Evolutionary conservation across 2,113 vertebrate species (phyloP).

Genomic region (Nesoenas mayeri): DNA sequence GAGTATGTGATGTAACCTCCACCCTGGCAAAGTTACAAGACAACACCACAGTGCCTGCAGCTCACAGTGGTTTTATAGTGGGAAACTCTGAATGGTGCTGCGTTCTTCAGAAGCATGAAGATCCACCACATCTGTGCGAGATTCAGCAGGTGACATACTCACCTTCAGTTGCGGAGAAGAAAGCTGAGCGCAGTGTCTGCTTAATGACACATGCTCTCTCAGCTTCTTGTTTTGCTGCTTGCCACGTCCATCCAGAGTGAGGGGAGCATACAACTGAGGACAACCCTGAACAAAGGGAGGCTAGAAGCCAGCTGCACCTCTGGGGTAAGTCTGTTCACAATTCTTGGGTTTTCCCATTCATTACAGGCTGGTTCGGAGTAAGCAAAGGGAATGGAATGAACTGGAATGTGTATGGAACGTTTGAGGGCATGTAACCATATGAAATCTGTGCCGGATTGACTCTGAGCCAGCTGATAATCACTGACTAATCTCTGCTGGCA

Average conservation of each 20-base stretch:
- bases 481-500: neutral
- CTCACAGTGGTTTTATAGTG: fast-evolving
- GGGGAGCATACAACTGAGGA: neutral
- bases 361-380: neutral
- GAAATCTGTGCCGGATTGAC: neutral
- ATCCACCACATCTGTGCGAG: neutral
- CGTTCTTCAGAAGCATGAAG: neutral
- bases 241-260: fast-evolving
- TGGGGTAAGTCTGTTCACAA: constrained; percentile 1
- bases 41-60: fast-evolving
- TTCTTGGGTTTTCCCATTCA: neutral
- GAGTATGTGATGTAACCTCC: neutral
- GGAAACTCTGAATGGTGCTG: fast-evolving
- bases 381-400: neutral
- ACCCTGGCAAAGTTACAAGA: neutral
- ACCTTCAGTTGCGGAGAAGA: fast-evolving
- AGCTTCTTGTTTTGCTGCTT: neutral
- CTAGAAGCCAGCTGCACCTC: neutral
- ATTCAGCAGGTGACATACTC: neutral
- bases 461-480: neutral
- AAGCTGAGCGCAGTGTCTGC: fast-evolving
- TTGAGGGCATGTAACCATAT: neutral
- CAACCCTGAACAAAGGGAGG: neutral
- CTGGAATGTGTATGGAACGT: neutral
- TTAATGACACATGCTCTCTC: neutral